Evolutionary conservation across 2,888 invertebrate genomes (phyloP).

Genomic region (Monochamus alternatus): DNA sequence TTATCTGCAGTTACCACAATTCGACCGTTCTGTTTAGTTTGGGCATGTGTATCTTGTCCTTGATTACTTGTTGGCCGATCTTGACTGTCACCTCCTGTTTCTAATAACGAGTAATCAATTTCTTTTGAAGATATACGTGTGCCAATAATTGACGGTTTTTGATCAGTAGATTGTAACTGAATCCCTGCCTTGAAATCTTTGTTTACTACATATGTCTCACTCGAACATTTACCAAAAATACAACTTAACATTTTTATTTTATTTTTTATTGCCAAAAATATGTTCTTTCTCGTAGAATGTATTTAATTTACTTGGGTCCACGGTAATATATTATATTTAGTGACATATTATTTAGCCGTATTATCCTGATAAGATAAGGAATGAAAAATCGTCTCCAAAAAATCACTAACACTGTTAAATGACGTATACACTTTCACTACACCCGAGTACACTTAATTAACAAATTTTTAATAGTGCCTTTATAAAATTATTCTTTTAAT

Average conservation of each 20-base stretch:
- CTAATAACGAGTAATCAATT: not conserved
- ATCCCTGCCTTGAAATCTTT: not conserved
- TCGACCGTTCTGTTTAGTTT: not conserved
- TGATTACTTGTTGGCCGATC: not conserved
- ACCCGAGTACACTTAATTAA: not conserved
- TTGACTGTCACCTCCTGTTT: not conserved
- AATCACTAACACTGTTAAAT: not conserved
- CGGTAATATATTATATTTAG: not conserved
- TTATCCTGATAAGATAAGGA: conserved; percentile 5
- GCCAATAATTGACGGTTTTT: not conserved
- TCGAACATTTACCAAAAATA: conserved; percentile 25
- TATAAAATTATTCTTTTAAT: not conserved
- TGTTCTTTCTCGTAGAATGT: too few relatives aligned
- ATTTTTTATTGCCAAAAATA: not conserved
- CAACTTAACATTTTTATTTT: conserved; percentile 19
- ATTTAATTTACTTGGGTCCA: not conserved
- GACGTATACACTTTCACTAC: not conserved
- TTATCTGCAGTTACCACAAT: not conserved
- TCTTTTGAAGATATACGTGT: not conserved
- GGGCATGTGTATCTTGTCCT: not conserved
- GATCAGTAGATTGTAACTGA: not conserved
- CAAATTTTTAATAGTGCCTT: not conserved
- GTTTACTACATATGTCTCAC: conserved; percentile 29
- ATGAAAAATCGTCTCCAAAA: not conserved
- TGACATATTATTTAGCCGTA: not conserved